Base-by-base conservation (phyloP, 2,797 vertebrate species). In the Coccyzus lansbergi region DNA sequence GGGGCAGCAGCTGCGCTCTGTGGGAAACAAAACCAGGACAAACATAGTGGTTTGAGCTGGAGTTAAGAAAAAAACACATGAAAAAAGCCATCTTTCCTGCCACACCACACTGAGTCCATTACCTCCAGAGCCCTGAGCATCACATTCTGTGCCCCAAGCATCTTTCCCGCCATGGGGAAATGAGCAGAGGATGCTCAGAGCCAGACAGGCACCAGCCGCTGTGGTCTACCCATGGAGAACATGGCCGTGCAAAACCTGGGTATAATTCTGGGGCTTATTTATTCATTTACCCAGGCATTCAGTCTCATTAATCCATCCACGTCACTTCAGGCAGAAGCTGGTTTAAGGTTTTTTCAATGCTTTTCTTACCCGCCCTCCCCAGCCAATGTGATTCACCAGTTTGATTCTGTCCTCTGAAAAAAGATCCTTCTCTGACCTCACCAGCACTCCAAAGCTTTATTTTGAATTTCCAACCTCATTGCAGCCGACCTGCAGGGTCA, bases 1-100 rank as follows among this genome's bases (percentile, higher is more conserved):
- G 99, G 99, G 79, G 99, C 99, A 58, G 99, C 99, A 91, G 99
- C 99, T 91, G 99, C 99, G 86, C 99, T 99, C 99, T 99, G 97
- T 6, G 1, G 75, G 96, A 95, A 88, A 97, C 78, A 97, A 78
- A 86, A 96, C 85, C 48, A 76, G 49, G 62, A 84, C 36, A 82
- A 31, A 36, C 52, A 49, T 0, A 9, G 84, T 87, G 84, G 74
- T 78, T 82, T 36, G 70, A 53, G 53, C 64, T 6, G 38, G 52
- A 74, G 34, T 9, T 40, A 42, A 6, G 70, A 12, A 49, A 87
- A 59, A 69, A 42, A 10, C 11, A 76, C 5, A 2, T 15, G 22
- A 7, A 15, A 71, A 69, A 51, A 8, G 56, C 31, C 19, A 2
- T 31, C 33, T 56, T 53, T 70, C 62, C 38, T 17, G 58, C 36